These are phyloP conservation scores for Drosophila siamana DNA, from an alignment of 2,888 invertebrate species.

Conservation along the genomic window DNA sequence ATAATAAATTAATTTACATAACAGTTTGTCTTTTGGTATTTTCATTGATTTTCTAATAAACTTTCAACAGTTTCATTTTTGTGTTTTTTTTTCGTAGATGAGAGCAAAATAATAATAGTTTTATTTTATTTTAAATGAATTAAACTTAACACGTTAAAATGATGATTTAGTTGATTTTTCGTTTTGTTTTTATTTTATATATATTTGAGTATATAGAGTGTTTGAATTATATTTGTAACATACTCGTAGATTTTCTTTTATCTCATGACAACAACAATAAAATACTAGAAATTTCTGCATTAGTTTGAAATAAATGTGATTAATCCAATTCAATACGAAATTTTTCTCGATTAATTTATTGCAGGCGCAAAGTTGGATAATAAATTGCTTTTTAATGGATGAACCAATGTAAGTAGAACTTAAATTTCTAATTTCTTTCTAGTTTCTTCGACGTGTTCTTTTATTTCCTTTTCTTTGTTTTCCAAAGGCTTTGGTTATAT, in stretches of 20 bases:
- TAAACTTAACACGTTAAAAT: constrained; percentile 64
- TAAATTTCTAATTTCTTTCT: constrained; percentile 38
- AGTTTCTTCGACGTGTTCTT: constrained; percentile 6
- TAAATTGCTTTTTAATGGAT: constrained; percentile 43
- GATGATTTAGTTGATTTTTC: constrained; percentile 27
- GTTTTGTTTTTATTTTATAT: constrained; percentile 28
- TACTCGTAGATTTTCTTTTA: constrained; percentile 51
- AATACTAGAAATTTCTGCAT: constrained; percentile 34
- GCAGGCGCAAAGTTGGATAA: constrained; percentile 25
- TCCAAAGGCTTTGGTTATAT: constrained; percentile 8
- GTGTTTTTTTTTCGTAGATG: neutral
- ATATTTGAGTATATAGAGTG: constrained; percentile 65
- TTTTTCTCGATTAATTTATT: constrained; percentile 25
- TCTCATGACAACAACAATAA: constrained; percentile 68
- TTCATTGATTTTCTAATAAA: constrained; percentile 65
- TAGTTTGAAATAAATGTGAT: constrained; percentile 35
- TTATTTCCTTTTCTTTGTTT: constrained; percentile 11
- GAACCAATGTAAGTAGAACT: constrained; percentile 61
- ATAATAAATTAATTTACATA: constrained; percentile 83
- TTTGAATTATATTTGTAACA: constrained; percentile 51
- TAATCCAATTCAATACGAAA: constrained; percentile 24
- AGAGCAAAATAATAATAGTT: constrained; percentile 4
- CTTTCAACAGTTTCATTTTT: constrained; percentile 51
- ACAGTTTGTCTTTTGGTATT: constrained; percentile 67
- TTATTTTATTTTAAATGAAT: constrained; percentile 43